These are phyloP conservation scores for Gymnodraco acuticeps DNA, from an alignment of 2,797 vertebrate genomes.

Conservation along the genomic window DNA sequence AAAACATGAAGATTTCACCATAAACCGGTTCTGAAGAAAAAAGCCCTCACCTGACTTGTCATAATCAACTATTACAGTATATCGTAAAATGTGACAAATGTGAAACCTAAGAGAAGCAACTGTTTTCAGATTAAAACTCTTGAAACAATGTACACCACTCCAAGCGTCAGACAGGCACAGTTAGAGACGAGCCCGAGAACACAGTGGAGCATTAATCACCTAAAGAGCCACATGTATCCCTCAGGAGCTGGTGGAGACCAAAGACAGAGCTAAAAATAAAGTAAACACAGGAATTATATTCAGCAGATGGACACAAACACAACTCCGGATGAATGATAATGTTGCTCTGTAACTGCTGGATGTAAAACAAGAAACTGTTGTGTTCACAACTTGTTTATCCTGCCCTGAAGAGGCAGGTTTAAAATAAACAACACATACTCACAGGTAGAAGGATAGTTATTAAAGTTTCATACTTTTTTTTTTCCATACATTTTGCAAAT, in stretches of 20 bases:
- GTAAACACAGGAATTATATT: too few relatives aligned
- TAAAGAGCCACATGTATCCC: not conserved
- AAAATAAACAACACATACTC: not conserved
- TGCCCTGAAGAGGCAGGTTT: not conserved
- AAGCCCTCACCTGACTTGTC: too few relatives aligned
- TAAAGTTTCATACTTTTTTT: not conserved
- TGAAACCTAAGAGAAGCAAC: too few relatives aligned
- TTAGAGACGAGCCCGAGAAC: not conserved
- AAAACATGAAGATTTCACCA: too few relatives aligned
- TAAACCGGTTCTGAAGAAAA: too few relatives aligned
- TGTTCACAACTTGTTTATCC: not conserved
- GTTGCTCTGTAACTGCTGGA: not conserved
- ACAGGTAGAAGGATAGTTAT: not conserved
- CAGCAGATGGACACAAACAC: too few relatives aligned
- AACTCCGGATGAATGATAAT: too few relatives aligned
- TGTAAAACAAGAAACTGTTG: not conserved
- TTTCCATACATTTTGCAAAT: not conserved
- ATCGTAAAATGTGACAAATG: too few relatives aligned
- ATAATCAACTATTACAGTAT: too few relatives aligned
- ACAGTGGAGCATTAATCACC: not conserved
- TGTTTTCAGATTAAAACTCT: too few relatives aligned
- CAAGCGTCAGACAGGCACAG: not conserved
- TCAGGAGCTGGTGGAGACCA: not conserved
- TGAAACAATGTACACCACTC: too few relatives aligned
- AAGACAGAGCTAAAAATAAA: too few relatives aligned